phyloP scores from a whole-genome alignment of 2,888 invertebrate species.

The Synanthedon vespiformis region DNA sequence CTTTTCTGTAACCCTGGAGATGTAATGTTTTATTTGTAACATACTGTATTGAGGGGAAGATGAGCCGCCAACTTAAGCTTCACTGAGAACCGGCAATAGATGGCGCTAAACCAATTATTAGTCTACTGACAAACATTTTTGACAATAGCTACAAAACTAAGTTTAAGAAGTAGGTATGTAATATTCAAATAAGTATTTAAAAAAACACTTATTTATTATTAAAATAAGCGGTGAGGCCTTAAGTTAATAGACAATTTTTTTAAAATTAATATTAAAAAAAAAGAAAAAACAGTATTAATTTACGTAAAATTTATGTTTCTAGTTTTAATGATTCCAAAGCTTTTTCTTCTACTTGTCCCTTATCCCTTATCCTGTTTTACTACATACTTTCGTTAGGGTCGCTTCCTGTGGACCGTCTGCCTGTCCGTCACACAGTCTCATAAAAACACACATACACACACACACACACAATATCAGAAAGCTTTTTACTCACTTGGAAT shows the following conservation, averaged over 20 bases:
- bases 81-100: not conserved
- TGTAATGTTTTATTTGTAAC: not conserved
- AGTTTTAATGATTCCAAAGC: no score
- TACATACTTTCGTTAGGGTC: not conserved
- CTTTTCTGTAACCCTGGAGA: slow-evolving; percentile 74
- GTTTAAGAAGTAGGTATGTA: no score
- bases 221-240: no score
- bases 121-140: not conserved
- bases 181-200: no score
- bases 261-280: not conserved
- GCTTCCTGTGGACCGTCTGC: no score
- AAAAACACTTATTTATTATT: no score
- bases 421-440: not conserved
- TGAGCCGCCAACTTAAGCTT: not conserved
- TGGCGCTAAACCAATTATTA: not conserved
- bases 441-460: not conserved
- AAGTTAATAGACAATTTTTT: no score
- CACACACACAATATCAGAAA: not conserved
- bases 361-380: no score
- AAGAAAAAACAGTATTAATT: no score
- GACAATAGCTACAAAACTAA: no score
- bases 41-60: not conserved
- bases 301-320: no score
- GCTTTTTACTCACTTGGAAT: slow-evolving; percentile 50
- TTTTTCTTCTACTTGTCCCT: no score